Base-by-base conservation (phyloP, 2,888 invertebrate genomes). In the Euplagia quadripunctaria region DNA sequence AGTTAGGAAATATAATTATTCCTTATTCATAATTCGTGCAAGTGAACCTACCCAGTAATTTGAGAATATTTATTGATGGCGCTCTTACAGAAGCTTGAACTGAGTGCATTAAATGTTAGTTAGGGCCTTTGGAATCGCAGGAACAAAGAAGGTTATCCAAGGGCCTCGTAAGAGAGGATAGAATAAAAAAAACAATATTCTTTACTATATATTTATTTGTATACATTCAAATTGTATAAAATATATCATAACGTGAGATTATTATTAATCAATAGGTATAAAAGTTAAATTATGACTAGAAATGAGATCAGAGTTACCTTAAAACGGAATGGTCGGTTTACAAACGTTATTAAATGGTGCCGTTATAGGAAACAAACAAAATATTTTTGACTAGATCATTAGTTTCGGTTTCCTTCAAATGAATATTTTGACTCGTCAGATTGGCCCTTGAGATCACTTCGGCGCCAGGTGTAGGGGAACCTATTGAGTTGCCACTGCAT, bases 401-500 rank as follows among this genome's bases (percentile, higher is more conserved):
- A 79, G n/a, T 78, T 74, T 55, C 74, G 75, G 31, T 72, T 75
- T 31, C 61, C 55, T 64, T 86, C 80, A 55, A 86, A 82, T 42
- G 72, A 14, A 67, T 73, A 82, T 69, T 79, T 79, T 11, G 73
- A 20, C n/a, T 79, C 78, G 16, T 78, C 79, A 16, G 78, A 64
- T 20, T 75, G 75, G 12, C 42, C 69, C 68, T 80, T 86, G 66
- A 70, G 68, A 0, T 77, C 77, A 68, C 71, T 80, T 11, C 80
- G 79, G 14, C 84, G 82, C 17, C 89, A 80, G 17, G 90, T 87
- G 80, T 89, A 91, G n/a, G 87, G 86, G 42, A 85, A 78, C n/a
- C 87, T 87, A 77, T 89, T 90, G 46, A 91, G 78, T 2, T 87
- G 79, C 82, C 86, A 88, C 64, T 87, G 91, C 41, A 85, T 72